A percentile compares a stretch with the other conserved stretches of the same genome.
Evolutionary conservation across 2,113 vertebrate genomes (phyloP).

Genomic region (Platysteira castanea): DNA sequence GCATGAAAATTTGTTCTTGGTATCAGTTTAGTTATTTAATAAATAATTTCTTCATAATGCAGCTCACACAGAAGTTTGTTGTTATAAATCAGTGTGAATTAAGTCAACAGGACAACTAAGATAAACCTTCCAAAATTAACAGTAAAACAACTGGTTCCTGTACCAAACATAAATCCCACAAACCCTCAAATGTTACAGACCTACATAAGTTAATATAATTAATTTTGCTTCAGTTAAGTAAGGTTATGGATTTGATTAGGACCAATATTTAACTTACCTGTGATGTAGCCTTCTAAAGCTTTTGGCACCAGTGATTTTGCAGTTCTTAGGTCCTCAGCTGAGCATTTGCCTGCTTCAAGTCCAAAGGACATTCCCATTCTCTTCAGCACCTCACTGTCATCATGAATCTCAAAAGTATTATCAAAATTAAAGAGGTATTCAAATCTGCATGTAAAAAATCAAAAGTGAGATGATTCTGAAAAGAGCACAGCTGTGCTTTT

Average conservation of each 20-base stretch:
- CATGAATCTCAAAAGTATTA: constrained; percentile 86
- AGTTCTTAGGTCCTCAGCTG: constrained; percentile 75
- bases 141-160: neutral
- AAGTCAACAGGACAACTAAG: neutral
- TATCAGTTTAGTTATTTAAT: neutral
- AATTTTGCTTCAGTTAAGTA: neutral
- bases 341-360: constrained; percentile 80
- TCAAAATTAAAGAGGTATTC: constrained; percentile 89
- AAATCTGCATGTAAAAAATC: constrained; percentile 70
- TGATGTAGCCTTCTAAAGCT: constrained; percentile 82
- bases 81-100: neutral
- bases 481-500: neutral
- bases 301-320: constrained; percentile 84
- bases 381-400: constrained; percentile 84
- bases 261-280: constrained; percentile 66
- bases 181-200: neutral
- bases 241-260: neutral
- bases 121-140: neutral
- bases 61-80: neutral
- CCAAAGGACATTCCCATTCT: constrained; percentile 87
- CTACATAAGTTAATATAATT: neutral
- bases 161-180: neutral
- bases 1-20: neutral
- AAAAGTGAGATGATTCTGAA: neutral
- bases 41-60: neutral